phyloP scores from a whole-genome alignment of 2,797 vertebrate species.

The Ispidina lecontei region DNA sequence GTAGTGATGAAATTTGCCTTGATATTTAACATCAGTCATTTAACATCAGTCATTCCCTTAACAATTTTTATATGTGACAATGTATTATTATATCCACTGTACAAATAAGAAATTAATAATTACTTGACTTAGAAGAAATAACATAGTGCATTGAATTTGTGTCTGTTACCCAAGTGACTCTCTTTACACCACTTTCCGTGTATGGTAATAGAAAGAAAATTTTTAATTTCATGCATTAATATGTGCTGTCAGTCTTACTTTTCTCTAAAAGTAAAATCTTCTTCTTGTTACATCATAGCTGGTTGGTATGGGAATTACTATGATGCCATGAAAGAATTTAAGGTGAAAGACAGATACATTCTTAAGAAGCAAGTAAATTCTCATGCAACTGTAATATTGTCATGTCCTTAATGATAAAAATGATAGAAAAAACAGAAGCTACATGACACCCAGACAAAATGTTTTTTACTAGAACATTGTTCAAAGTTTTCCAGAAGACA shows the following conservation, averaged over 20 bases:
- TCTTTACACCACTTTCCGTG: background rate
- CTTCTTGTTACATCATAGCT: background rate
- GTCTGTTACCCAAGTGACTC: background rate
- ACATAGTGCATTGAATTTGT: background rate
- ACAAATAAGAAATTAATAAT: background rate
- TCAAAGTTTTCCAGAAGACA: conserved; percentile 76
- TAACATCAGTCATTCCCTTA: background rate
- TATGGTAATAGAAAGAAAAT: background rate
- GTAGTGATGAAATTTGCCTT: background rate
- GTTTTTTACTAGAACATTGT: conserved; percentile 74
- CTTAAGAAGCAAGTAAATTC: conserved; percentile 61
- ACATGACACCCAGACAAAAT: conserved; percentile 74
- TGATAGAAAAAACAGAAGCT: conserved; percentile 73
- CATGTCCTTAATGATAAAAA: conserved; percentile 73
- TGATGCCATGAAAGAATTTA: conserved; percentile 40
- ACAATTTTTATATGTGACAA: background rate
- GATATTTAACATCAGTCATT: background rate
- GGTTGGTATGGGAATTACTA: background rate
- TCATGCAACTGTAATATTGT: conserved; percentile 53
- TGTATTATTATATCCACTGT: background rate
- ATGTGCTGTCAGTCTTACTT: background rate
- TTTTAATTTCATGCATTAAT: background rate
- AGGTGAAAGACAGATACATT: conserved; percentile 54
- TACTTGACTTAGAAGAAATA: background rate
- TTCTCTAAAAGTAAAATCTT: background rate